Conservation (phyloP, 2,113 vertebrate species). For the Cyrtonyx montezumae region DNA sequence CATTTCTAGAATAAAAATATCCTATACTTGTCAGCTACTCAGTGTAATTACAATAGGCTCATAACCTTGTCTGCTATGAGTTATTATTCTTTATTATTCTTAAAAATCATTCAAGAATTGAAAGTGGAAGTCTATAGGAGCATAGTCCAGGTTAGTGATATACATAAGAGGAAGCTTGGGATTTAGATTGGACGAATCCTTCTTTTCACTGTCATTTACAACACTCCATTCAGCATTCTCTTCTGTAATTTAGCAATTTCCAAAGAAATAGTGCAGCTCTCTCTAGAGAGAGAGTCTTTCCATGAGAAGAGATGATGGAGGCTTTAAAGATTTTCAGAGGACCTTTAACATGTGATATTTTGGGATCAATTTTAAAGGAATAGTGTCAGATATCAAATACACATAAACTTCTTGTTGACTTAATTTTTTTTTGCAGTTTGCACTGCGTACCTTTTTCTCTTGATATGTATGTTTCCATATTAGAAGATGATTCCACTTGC, state of each 20-base stretch:
- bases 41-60: neutral
- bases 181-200: neutral
- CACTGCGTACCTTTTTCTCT: neutral
- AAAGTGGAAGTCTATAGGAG: neutral
- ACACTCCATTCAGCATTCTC: neutral
- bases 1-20: neutral
- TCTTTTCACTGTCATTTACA: neutral
- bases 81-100: neutral
- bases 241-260: neutral
- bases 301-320: neutral
- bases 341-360: neutral
- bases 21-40: neutral
- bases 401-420: neutral
- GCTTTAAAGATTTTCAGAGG: neutral
- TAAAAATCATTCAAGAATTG: neutral
- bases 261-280: neutral
- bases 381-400: neutral
- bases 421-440: neutral
- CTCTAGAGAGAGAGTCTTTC: neutral
- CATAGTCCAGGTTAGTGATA: neutral
- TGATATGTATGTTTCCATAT: neutral
- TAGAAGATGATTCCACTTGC: neutral
- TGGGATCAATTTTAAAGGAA: neutral
- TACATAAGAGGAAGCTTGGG: neutral
- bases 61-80: neutral